These are phyloP conservation scores for Corythornis leucogaster DNA, from an alignment of 2,797 vertebrate species.

Conservation along the genomic window DNA sequence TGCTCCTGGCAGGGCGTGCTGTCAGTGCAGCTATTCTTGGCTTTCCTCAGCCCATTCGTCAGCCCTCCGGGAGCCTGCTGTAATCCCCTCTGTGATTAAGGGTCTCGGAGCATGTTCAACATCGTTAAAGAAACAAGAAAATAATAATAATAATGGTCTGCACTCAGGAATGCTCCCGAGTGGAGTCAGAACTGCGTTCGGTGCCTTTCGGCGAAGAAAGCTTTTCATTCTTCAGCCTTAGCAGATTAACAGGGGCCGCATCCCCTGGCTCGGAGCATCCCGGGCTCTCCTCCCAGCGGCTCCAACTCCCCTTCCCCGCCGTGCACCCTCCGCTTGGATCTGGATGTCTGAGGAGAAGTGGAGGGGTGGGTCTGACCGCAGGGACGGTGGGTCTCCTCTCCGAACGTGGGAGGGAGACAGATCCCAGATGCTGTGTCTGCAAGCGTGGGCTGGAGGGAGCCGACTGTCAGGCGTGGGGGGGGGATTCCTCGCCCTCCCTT, in stretches of 20 bases:
- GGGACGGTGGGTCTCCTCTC: rapidly evolving
- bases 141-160: not conserved
- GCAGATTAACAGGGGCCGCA: not conserved
- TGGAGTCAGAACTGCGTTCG: not conserved
- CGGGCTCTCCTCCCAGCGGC: not conserved
- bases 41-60: not conserved
- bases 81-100: constrained; percentile 15
- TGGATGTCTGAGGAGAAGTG: not conserved
- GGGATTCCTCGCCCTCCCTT: not conserved
- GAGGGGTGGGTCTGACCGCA: rapidly evolving
- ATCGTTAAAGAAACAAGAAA: constrained; percentile 3
- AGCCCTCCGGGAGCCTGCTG: not conserved
- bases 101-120: not conserved
- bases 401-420: not conserved
- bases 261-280: not conserved
- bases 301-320: not conserved
- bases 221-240: not conserved
- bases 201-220: not conserved
- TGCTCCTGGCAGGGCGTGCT: not conserved
- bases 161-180: not conserved
- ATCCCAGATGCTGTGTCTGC: too few relatives aligned
- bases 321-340: not conserved
- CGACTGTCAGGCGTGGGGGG: not conserved
- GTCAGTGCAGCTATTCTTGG: not conserved
- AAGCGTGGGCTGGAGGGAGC: not conserved